These are phyloP conservation scores for Abrostola triplasia DNA, from an alignment of 2,888 invertebrate species.

Conservation along the genomic window DNA sequence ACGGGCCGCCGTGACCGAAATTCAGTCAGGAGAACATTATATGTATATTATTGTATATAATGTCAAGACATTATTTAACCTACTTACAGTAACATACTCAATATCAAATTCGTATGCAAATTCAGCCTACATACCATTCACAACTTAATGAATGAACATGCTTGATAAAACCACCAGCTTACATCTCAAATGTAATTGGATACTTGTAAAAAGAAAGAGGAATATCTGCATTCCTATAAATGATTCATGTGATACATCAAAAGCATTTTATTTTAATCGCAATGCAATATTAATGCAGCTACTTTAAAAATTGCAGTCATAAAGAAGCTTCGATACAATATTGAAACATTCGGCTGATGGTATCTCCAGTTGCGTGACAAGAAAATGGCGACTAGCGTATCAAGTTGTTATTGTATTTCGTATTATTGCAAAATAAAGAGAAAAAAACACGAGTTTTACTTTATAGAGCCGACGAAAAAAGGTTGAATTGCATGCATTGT, in stretches of 20 bases:
- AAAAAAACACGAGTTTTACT: conserved; percentile 29
- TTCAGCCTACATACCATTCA: not conserved
- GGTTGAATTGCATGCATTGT: not conserved
- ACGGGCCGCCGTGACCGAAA: no score
- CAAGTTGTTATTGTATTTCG: conserved; percentile 36
- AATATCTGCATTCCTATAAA: conserved; percentile 18
- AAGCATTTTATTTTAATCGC: conserved; percentile 29
- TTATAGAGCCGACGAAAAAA: conserved; percentile 4
- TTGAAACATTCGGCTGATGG: conserved; percentile 27
- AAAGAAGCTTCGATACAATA: conserved; percentile 36
- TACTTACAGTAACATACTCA: not conserved
- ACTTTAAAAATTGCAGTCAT: conserved; percentile 30
- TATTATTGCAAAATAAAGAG: conserved; percentile 14
- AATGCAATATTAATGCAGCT: conserved; percentile 34
- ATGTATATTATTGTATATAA: no score
- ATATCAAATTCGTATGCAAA: not conserved
- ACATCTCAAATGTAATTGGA: conserved; percentile 14
- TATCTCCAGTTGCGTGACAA: conserved; percentile 36
- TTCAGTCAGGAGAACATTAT: no score
- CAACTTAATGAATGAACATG: conserved; percentile 17
- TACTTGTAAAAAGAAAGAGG: conserved; percentile 20
- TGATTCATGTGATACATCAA: conserved; percentile 31
- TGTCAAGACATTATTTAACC: no score
- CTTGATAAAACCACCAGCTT: not conserved
- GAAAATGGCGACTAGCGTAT: conserved; percentile 34